Percentiles rank a stretch among this genome's conserved stretches.
Conservation (phyloP, 2,113 vertebrate genomes). For the Hippocampus mohnikei region DNA sequence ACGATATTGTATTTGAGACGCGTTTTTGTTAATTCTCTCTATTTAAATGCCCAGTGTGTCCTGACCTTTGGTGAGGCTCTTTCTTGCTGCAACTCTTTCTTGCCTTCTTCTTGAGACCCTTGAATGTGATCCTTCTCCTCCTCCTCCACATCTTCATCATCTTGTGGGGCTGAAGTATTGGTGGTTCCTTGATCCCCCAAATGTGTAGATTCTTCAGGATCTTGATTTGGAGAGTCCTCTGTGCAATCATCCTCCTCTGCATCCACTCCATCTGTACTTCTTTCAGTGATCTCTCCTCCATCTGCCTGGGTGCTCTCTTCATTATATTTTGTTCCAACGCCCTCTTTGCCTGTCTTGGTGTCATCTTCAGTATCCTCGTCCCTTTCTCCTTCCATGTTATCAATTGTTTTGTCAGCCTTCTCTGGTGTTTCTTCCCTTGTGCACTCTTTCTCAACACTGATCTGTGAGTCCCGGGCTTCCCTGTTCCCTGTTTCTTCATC, state of each 20-base stretch:
- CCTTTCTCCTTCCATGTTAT: background rate
- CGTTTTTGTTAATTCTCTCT: background rate
- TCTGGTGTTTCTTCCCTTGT: slow-evolving; percentile 9
- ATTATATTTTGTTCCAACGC: background rate
- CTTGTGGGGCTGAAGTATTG: slow-evolving; percentile 18
- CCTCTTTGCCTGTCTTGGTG: slow-evolving; percentile 16
- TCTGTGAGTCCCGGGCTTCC: slow-evolving; percentile 4
- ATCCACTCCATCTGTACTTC: slow-evolving; percentile 7
- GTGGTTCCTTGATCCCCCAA: slow-evolving; percentile 25
- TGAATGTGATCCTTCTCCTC: slow-evolving; percentile 12
- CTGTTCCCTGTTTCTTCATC: slow-evolving; percentile 18
- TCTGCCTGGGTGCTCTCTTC: background rate
- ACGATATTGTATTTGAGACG: background rate
- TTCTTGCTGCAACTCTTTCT: slow-evolving; percentile 34
- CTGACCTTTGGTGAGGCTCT: background rate
- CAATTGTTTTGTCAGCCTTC: slow-evolving; percentile 5
- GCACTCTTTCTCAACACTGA: slow-evolving; percentile 7
- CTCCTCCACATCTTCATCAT: slow-evolving; percentile 11
- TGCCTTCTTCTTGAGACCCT: slow-evolving; percentile 11
- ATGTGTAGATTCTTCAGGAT: slow-evolving; percentile 10
- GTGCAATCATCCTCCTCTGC: slow-evolving; percentile 9
- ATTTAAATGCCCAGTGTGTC: background rate
- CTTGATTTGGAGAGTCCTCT: background rate
- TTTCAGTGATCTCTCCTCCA: slow-evolving; percentile 11
- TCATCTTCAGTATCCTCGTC: background rate